Evolutionary conservation across 2,797 vertebrate genomes (phyloP), one percentile per base, ranked within the genome.

Genomic region (Orientallactaga sibirica): DNA sequence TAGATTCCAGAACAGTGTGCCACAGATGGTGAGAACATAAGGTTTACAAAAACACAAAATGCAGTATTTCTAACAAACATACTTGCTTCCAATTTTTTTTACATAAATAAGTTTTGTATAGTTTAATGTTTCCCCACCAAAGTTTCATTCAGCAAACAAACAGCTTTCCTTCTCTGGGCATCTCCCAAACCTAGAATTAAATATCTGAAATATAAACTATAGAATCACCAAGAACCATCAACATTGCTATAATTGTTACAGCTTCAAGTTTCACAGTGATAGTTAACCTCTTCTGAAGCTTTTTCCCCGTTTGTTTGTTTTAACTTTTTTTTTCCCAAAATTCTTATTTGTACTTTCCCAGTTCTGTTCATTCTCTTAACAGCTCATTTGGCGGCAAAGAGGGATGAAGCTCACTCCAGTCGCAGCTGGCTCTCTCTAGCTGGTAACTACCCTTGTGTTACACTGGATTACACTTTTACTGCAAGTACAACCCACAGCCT

Each of bases 11-110:
- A 96, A 92, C 96, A 95, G 68, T 74, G 79, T 87, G 77, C 81
- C 92, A 86, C 97, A 97, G 96, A 97, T 97, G 96, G 96, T 71
- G 88, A 95, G 75, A 96, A 86, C 96, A 97, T 96, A 97, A 97
- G 96, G 96, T 96, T 97, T 97, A 96, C 93, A 92, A 95, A 96
- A 97, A 97, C 95, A 97, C 70, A 97, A 96, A 97, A 88, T 94
- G 78, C 62, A 64, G 84, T 91, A 96, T 96, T 96, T 96, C 85
- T 96, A 96, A 95, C 96, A 97, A 97, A 97, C 96, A 97, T 90
- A 52, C 93, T 95, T 94, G 86, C 92, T 96, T 97, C 96, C 95
- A 96, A 95, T 77, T 95, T 96, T 94, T 85, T 93, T 90, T 68
- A 86, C 90, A 97, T 95, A 96, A 97, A 96, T 96, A 97, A 97